phyloP scores from a whole-genome alignment of 2,888 invertebrate genomes.

The Ashinkailepas kermadecensis region DNA sequence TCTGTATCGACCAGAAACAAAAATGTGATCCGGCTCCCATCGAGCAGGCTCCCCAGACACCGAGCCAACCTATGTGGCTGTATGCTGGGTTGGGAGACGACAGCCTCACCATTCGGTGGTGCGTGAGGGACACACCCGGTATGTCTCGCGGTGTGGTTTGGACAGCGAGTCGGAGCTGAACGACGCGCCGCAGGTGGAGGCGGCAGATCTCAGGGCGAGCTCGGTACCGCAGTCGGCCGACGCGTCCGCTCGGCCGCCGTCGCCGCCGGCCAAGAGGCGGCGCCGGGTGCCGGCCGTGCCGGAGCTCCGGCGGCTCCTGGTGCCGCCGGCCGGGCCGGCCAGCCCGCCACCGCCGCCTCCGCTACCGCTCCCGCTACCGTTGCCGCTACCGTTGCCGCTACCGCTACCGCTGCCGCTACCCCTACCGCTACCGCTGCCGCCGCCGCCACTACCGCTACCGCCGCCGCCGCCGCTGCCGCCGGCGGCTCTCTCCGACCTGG shows the following conservation, averaged over 20 bases:
- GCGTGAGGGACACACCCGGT: no score
- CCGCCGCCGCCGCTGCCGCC: background rate
- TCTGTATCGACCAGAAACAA: no score
- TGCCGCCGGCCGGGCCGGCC: background rate
- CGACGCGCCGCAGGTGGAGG: background rate
- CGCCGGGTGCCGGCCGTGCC: background rate
- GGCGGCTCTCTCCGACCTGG: background rate
- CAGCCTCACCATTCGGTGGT: no score
- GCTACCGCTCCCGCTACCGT: background rate
- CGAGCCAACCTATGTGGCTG: no score
- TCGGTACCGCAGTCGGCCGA: background rate
- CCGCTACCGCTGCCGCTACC: background rate
- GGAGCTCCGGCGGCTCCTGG: no score
- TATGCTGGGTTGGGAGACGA: no score
- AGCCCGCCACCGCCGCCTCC: background rate
- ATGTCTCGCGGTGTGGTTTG: no score
- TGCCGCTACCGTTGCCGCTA: background rate
- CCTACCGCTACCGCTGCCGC: background rate
- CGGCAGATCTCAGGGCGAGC: background rate
- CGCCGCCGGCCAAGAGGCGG: slow-evolving; percentile 16
- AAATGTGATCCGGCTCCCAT: no score
- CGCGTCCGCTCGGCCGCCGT: background rate
- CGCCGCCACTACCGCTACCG: background rate
- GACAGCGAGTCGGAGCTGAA: no score
- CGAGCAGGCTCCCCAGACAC: no score